A percentile compares a stretch with the other conserved stretches of the same genome.
phyloP scores from a whole-genome alignment of 2,888 invertebrate species.

The Diarsia mendica region DNA sequence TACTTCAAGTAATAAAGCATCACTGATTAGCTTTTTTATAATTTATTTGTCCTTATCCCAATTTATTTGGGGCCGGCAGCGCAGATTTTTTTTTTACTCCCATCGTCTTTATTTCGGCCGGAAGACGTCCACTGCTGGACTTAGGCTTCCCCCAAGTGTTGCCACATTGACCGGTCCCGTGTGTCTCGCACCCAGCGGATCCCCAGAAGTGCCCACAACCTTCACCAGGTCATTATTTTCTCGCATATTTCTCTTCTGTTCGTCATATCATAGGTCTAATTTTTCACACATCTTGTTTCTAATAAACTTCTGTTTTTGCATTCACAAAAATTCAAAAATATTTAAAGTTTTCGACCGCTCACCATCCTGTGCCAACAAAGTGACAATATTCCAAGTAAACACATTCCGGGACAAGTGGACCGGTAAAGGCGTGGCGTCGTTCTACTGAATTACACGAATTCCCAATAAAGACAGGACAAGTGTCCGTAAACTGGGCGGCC shows the following conservation, averaged over 20 bases:
- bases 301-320: too few relatives aligned
- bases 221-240: too few relatives aligned
- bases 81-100: too few relatives aligned
- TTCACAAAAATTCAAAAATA: background rate
- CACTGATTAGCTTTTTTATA: background rate
- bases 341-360: background rate
- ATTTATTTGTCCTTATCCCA: background rate
- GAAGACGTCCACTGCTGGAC: too few relatives aligned
- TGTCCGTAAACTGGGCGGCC: conserved; percentile 75
- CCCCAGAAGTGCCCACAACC: too few relatives aligned
- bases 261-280: background rate
- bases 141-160: too few relatives aligned
- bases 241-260: background rate
- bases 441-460: conserved; percentile 82
- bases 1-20: background rate
- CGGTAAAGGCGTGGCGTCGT: conserved; percentile 72
- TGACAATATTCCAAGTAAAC: conserved; percentile 82
- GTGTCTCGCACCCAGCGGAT: too few relatives aligned
- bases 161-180: too few relatives aligned
- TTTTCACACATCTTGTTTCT: background rate
- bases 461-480: conserved; percentile 75
- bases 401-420: conserved; percentile 70
- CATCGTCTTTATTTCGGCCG: too few relatives aligned
- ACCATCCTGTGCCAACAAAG: conserved; percentile 58
- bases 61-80: too few relatives aligned